Evolutionary conservation across 2,888 invertebrate genomes (phyloP).

Genomic region (Himalopsyche japonica): DNA sequence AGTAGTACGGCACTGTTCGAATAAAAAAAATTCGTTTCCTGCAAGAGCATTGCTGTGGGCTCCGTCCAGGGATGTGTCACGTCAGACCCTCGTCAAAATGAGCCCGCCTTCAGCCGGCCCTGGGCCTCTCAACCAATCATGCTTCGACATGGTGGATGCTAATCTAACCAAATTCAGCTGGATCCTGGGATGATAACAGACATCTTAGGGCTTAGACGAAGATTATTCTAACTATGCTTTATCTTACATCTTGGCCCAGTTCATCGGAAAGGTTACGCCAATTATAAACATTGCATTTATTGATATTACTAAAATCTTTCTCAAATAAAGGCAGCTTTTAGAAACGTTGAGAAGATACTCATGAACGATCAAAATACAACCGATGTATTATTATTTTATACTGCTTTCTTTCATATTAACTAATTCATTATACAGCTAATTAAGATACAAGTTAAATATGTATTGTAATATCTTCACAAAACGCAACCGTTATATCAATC

Average conservation of each 20-base stretch:
- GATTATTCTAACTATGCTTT: not conserved
- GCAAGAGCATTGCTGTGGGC: conserved; percentile 4
- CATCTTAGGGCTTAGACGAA: not conserved
- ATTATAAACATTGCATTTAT: no score
- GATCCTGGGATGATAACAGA: not conserved
- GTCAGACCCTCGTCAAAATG: conserved; percentile 35
- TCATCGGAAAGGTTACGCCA: not conserved
- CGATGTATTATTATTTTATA: no score
- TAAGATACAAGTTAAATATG: no score
- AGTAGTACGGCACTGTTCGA: not conserved
- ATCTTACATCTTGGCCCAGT: not conserved
- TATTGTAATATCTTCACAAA: no score
- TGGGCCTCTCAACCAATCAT: conserved; percentile 5
- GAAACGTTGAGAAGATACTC: no score
- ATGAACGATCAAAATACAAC: no score
- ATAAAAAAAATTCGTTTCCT: conserved; percentile 26
- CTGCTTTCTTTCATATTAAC: no score
- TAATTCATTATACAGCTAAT: no score
- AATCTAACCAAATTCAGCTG: conserved; percentile 13
- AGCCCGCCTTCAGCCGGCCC: not conserved
- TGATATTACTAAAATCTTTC: no score
- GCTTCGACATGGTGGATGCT: conserved; percentile 4
- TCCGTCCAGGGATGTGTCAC: conserved; percentile 4
- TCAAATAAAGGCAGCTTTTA: no score
- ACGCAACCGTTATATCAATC: no score